These are phyloP conservation scores for Theristus sp. DNA, from an alignment of 2,888 invertebrate genomes.

Conservation along the genomic window DNA sequence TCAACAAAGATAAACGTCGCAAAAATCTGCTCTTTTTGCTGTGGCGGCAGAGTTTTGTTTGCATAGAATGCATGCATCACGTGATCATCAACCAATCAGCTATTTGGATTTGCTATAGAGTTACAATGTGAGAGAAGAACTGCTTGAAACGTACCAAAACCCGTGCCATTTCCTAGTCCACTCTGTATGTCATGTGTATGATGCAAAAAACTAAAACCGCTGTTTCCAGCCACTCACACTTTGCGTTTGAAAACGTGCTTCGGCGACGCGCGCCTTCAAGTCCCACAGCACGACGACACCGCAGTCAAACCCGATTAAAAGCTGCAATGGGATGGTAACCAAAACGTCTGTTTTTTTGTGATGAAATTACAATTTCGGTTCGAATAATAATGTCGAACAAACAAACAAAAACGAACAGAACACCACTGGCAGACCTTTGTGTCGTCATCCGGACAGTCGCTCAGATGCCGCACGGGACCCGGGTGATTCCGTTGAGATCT, in stretches of 20 bases:
- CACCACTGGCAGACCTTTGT: slow-evolving; percentile 55
- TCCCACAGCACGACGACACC: slow-evolving; percentile 93
- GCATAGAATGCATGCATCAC: not conserved
- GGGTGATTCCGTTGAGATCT: slow-evolving; percentile 88
- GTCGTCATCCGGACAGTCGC: slow-evolving; percentile 86
- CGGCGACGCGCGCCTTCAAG: slow-evolving; percentile 61
- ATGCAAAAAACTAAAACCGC: too few species aligned
- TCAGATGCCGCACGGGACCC: slow-evolving; percentile 80
- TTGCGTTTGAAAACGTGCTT: slow-evolving; percentile 43
- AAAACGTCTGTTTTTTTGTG: not conserved
- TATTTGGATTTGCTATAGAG: too few species aligned
- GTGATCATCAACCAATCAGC: not conserved
- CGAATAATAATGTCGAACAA: too few species aligned
- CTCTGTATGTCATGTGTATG: too few species aligned
- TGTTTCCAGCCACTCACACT: not conserved
- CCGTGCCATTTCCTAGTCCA: too few species aligned
- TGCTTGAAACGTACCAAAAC: too few species aligned
- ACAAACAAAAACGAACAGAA: too few species aligned
- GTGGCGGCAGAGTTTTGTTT: too few species aligned
- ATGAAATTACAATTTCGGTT: not conserved
- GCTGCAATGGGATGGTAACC: slow-evolving; percentile 47
- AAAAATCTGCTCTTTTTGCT: too few species aligned
- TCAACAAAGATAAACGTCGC: too few species aligned
- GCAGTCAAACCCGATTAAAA: slow-evolving; percentile 84
- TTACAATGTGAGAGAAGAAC: too few species aligned